phyloP scores from a whole-genome alignment of 2,113 vertebrate genomes.

The Nesogale talazaci region DNA sequence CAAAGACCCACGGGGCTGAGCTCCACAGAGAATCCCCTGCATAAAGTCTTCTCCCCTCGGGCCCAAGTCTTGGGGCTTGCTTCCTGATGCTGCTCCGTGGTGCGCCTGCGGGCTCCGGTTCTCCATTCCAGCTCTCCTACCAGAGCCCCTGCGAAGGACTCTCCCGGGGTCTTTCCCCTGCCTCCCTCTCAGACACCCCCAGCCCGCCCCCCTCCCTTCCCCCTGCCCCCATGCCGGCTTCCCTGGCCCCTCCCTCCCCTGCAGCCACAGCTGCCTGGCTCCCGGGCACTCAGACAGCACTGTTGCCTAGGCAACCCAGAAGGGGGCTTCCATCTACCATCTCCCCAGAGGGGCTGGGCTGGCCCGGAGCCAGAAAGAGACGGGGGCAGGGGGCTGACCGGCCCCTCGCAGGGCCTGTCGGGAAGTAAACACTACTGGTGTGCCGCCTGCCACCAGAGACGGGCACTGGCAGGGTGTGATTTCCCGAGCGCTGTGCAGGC shows the following conservation, averaged over 20 bases:
- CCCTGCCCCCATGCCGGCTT: slow-evolving; percentile 14
- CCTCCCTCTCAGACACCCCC: not conserved
- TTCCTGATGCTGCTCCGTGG: slow-evolving; percentile 1
- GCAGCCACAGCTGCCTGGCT: slow-evolving; percentile 79
- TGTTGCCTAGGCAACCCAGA: slow-evolving; percentile 81
- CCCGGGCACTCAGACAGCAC: slow-evolving; percentile 77
- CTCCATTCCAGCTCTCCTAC: slow-evolving; percentile 36
- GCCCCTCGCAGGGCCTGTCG: slow-evolving; percentile 43
- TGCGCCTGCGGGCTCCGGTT: not conserved
- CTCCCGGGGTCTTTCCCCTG: slow-evolving; percentile 47
- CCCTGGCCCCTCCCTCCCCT: slow-evolving; percentile 67
- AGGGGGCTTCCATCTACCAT: slow-evolving; percentile 79
- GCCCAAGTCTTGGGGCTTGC: slow-evolving; percentile 1
- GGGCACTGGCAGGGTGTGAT: slow-evolving; percentile 10
- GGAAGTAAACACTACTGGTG: slow-evolving; percentile 63
- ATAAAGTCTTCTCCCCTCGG: slow-evolving; percentile 8
- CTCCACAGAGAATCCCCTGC: slow-evolving; percentile 16
- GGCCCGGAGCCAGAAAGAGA: slow-evolving; percentile 76
- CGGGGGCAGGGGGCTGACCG: slow-evolving; percentile 70
- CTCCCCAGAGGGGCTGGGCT: slow-evolving; percentile 76
- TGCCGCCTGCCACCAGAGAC: slow-evolving; percentile 3
- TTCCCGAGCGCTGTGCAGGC: slow-evolving; percentile 28
- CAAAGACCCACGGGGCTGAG: not conserved
- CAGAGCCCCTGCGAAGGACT: slow-evolving; percentile 52
- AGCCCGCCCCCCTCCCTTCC: slow-evolving; percentile 63